phyloP scores from a whole-genome alignment of 2,888 invertebrate species.

The Ditylenchus weischeri region DNA sequence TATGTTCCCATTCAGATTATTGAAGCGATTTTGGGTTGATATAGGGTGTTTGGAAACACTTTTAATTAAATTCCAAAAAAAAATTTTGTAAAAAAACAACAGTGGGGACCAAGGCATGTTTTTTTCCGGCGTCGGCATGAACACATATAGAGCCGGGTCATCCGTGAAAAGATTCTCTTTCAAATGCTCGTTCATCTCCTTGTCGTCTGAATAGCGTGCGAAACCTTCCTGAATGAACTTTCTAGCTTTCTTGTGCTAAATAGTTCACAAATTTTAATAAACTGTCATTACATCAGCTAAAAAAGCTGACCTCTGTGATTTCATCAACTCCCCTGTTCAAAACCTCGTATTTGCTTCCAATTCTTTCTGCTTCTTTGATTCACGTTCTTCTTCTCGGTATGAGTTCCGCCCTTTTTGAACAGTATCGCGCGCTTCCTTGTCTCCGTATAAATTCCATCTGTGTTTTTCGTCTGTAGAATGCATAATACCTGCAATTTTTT shows the following conservation, averaged over 20 bases:
- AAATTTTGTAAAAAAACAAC: too few species aligned
- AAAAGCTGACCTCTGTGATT: constrained; percentile 36
- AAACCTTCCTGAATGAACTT: constrained; percentile 84
- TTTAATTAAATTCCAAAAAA: too few species aligned
- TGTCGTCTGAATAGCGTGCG: constrained; percentile 82
- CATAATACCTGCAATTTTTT: not conserved
- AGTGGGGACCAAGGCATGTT: too few species aligned
- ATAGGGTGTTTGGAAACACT: too few species aligned
- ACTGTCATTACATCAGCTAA: not conserved
- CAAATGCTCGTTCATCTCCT: constrained; percentile 77
- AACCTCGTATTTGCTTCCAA: constrained; percentile 51
- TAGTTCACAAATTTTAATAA: not conserved
- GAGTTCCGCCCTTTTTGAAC: constrained; percentile 14
- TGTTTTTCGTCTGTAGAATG: constrained; percentile 9
- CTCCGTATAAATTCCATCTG: constrained; percentile 20
- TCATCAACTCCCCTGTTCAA: constrained; percentile 51
- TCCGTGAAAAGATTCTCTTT: constrained; percentile 64
- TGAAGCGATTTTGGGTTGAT: too few species aligned
- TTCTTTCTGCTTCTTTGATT: constrained; percentile 51
- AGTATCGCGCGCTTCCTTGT: constrained; percentile 18
- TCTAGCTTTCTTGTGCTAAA: constrained; percentile 68
- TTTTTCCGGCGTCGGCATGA: too few species aligned
- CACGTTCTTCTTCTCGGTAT: constrained; percentile 36
- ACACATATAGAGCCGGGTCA: too few species aligned
- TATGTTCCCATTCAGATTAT: too few species aligned